phyloP scores from a whole-genome alignment of 2,797 vertebrate species.

The Xenops minutus region DNA sequence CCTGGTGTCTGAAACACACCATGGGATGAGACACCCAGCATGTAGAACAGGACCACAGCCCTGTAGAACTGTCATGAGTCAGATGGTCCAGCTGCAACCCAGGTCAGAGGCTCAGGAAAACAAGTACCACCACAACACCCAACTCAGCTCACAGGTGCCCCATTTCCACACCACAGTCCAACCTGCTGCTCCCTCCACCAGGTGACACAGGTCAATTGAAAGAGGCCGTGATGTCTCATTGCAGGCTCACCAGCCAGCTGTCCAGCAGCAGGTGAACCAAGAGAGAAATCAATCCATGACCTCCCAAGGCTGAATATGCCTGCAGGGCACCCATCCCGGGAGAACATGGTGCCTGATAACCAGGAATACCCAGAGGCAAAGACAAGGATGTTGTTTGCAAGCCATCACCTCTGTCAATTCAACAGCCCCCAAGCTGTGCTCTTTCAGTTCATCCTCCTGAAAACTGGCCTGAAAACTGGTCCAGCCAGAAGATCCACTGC shows the following conservation, averaged over 20 bases:
- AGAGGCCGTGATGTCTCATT: background rate
- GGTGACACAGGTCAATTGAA: background rate
- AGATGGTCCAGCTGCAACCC: background rate
- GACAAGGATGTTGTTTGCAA: background rate
- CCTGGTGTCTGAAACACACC: background rate
- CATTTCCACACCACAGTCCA: background rate
- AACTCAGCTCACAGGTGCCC: background rate
- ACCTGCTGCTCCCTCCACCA: background rate
- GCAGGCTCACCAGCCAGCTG: background rate
- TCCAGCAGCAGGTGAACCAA: background rate
- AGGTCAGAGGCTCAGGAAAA: background rate
- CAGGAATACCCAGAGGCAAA: background rate
- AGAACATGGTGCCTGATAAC: background rate
- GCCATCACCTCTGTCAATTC: background rate
- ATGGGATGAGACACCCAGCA: background rate
- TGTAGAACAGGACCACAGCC: rapidly evolving
- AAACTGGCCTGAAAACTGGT: constrained; percentile 9
- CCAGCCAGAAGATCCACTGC: background rate
- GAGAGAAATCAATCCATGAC: background rate
- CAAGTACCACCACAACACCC: background rate
- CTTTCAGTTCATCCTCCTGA: background rate
- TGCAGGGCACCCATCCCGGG: background rate
- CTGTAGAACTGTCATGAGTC: background rate
- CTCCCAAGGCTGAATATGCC: background rate
- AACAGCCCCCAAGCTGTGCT: background rate